Conservation (phyloP, 2,797 vertebrate genomes). For the Pygocentrus nattereri region DNA sequence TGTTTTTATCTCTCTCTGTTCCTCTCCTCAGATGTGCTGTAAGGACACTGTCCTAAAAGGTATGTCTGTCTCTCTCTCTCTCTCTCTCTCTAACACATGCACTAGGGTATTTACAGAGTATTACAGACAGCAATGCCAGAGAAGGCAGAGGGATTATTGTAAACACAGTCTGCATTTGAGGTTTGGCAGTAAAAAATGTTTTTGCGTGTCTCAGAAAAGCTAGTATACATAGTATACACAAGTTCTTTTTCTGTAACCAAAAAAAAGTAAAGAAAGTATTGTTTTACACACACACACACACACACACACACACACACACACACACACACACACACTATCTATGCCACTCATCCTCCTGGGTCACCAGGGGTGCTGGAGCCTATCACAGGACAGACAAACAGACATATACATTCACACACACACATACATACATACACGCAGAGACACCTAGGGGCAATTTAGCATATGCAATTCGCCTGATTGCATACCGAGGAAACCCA, state of each 20-base stretch:
- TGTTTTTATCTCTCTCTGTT: not conserved
- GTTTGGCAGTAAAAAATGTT: conserved; percentile 34
- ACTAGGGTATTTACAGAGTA: conserved; percentile 73
- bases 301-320: too few species aligned
- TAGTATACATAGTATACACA: conserved; percentile 38
- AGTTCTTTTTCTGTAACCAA: conserved; percentile 39
- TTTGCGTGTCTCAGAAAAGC: conserved; percentile 49
- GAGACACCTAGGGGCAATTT: too few species aligned
- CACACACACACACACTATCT: too few species aligned
- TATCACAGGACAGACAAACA: too few species aligned
- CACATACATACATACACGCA: too few species aligned
- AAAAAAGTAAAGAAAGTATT: too few species aligned
- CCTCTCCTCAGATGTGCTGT: not conserved
- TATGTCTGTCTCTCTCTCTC: conserved; percentile 19
- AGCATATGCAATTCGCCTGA: too few species aligned
- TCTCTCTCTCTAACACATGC: conserved; percentile 36
- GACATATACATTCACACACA: too few species aligned
- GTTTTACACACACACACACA: too few species aligned
- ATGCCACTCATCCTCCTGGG: too few species aligned
- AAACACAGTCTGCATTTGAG: conserved; percentile 35
- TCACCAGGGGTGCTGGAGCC: too few species aligned
- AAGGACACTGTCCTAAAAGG: not conserved
- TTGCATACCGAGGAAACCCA: too few species aligned
- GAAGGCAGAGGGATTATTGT: conserved; percentile 58
- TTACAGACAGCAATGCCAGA: conserved; percentile 66